Evolutionary conservation across 2,888 invertebrate genomes (phyloP).

Genomic region (Serrognathus titanus): DNA sequence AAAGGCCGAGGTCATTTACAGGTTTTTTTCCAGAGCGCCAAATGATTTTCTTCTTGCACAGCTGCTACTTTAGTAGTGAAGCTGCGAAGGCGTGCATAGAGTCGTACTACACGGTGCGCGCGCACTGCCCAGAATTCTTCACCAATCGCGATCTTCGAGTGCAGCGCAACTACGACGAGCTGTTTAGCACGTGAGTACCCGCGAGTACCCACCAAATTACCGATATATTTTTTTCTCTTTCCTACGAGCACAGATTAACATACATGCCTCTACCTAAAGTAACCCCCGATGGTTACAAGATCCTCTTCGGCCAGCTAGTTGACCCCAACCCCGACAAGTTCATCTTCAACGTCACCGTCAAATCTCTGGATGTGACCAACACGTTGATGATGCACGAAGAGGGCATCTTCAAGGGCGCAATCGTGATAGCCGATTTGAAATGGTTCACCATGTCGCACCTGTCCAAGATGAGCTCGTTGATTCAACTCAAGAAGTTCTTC

Average conservation of each 20-base stretch:
- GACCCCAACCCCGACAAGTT: slow-evolving; percentile 54
- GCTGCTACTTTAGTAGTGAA: slow-evolving; percentile 59
- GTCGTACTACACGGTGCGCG: slow-evolving; percentile 34
- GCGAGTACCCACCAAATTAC: too few species aligned
- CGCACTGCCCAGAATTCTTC: slow-evolving; percentile 36
- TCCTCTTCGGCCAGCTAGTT: neutral
- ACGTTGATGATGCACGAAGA: slow-evolving; percentile 55
- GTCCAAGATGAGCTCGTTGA: slow-evolving; percentile 55
- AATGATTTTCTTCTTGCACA: slow-evolving; percentile 64
- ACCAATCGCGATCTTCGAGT: slow-evolving; percentile 17
- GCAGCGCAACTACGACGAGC: neutral
- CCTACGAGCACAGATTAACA: too few species aligned
- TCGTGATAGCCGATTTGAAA: slow-evolving; percentile 61
- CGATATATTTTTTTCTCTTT: too few species aligned
- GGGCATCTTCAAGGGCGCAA: slow-evolving; percentile 55
- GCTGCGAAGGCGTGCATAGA: slow-evolving; percentile 33
- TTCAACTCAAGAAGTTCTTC: slow-evolving; percentile 63
- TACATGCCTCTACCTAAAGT: neutral
- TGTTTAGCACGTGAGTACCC: slow-evolving; percentile 49
- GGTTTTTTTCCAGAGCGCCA: slow-evolving; percentile 20
- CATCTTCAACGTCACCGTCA: slow-evolving; percentile 51
- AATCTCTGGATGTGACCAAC: slow-evolving; percentile 53
- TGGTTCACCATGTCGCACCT: slow-evolving; percentile 60
- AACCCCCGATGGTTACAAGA: neutral
- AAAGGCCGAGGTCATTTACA: too few species aligned